Evolutionary conservation across 2,888 invertebrate genomes (phyloP).

Genomic region (Carcina quercana): DNA sequence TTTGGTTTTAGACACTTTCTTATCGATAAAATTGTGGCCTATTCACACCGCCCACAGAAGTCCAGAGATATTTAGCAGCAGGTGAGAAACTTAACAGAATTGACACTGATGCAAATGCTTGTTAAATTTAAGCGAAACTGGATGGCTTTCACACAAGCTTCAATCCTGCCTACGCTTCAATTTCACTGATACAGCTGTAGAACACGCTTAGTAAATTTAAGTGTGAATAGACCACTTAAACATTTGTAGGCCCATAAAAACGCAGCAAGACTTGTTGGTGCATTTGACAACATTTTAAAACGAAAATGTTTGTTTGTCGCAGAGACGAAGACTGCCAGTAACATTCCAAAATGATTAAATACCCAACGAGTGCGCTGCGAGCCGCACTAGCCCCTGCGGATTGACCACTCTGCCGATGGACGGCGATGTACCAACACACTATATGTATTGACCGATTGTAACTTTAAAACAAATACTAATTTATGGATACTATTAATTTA

Average conservation of each 20-base stretch:
- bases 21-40: no score
- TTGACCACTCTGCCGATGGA: constrained; percentile 1
- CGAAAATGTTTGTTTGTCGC: constrained; percentile 62
- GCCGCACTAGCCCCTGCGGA: constrained; percentile 9
- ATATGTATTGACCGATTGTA: constrained; percentile 8
- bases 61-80: background rate
- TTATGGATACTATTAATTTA: constrained; percentile 42
- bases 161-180: constrained; percentile 5
- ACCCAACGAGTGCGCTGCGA: constrained; percentile 15
- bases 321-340: constrained; percentile 68
- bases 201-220: background rate
- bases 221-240: constrained; percentile 10
- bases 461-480: constrained; percentile 29
- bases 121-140: no score
- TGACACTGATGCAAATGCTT: no score
- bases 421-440: constrained; percentile 5
- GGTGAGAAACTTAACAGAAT: no score
- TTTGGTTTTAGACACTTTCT: no score
- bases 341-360: constrained; percentile 67
- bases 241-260: no score
- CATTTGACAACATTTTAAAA: constrained; percentile 44
- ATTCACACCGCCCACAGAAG: constrained; percentile 7
- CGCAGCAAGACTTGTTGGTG: background rate
- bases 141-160: constrained; percentile 4
- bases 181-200: background rate